phyloP scores from a whole-genome alignment of 2,888 invertebrate genomes.

The Tachystola acroxantha region DNA sequence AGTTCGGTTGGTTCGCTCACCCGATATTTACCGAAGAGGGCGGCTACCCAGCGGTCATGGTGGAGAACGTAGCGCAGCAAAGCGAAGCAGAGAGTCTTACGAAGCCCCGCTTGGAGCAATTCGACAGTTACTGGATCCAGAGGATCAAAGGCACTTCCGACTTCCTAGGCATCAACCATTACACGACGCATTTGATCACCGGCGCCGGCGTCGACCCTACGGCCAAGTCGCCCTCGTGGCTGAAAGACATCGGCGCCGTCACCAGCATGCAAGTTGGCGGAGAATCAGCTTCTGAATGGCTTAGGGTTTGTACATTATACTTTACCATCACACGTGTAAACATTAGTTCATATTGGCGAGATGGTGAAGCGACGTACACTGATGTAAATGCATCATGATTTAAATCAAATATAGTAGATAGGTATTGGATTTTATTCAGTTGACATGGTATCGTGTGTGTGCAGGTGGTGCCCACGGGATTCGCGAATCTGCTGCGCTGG shows the following conservation, averaged over 20 bases:
- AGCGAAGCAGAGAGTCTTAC: slow-evolving; percentile 59
- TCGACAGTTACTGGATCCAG: slow-evolving; percentile 63
- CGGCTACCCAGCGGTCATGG: slow-evolving; percentile 68
- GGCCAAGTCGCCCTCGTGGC: slow-evolving; percentile 68
- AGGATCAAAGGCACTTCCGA: slow-evolving; percentile 71
- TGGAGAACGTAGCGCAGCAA: slow-evolving; percentile 59
- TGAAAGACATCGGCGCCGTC: slow-evolving; percentile 68
- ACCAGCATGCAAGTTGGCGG: slow-evolving; percentile 64
- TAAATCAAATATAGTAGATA: too few species aligned
- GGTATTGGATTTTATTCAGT: too few species aligned
- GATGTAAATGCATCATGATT: too few species aligned
- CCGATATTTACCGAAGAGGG: slow-evolving; percentile 71
- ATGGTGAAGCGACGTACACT: too few species aligned
- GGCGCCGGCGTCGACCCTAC: slow-evolving; percentile 58
- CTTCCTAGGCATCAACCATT: slow-evolving; percentile 71
- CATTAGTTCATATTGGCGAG: neutral
- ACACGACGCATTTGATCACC: slow-evolving; percentile 65
- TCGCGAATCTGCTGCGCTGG: slow-evolving; percentile 77
- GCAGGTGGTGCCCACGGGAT: slow-evolving; percentile 79
- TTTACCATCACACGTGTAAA: too few species aligned
- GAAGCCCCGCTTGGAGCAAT: slow-evolving; percentile 62
- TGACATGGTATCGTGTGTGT: too few species aligned
- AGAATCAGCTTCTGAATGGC: slow-evolving; percentile 70
- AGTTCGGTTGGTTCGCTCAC: slow-evolving; percentile 77
- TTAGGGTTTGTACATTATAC: slow-evolving; percentile 51